A percentile compares a stretch with the other conserved stretches of the same genome.
Evolutionary conservation across 2,113 vertebrate species (phyloP).

Genomic region (Cyprinodon brontotheroides): DNA sequence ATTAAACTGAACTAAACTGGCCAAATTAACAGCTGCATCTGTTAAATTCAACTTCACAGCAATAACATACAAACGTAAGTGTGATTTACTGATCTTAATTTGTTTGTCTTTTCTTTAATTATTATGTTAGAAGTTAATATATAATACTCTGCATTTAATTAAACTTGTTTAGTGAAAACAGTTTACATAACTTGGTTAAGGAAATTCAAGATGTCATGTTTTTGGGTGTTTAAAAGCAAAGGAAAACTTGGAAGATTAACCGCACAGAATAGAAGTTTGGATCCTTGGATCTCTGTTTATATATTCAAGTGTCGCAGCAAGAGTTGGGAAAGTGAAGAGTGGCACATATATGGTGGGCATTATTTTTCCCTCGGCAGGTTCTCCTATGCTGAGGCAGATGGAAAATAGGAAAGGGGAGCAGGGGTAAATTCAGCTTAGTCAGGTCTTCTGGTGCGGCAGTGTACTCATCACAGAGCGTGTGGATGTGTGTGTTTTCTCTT

Average conservation of each 20-base stretch:
- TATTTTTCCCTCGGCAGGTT: slow-evolving; percentile 76
- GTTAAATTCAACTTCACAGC: too few species aligned
- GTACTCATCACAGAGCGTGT: slow-evolving; percentile 68
- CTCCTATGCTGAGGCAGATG: slow-evolving; percentile 77
- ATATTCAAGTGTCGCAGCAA: slow-evolving; percentile 54
- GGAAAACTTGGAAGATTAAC: slow-evolving; percentile 41
- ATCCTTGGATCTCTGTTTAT: slow-evolving; percentile 7
- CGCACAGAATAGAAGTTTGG: slow-evolving; percentile 38
- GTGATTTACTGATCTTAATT: too few species aligned
- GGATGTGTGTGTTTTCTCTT: slow-evolving; percentile 59
- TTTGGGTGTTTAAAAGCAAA: slow-evolving; percentile 31
- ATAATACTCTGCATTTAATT: too few species aligned
- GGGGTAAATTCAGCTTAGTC: slow-evolving; percentile 77
- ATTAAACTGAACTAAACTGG: too few species aligned
- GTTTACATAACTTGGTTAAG: too few species aligned
- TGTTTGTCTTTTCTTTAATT: too few species aligned
- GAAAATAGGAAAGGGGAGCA: slow-evolving; percentile 80
- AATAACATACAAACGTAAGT: too few species aligned
- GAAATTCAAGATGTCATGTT: too few species aligned
- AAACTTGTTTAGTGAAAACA: too few species aligned
- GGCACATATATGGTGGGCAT: slow-evolving; percentile 68
- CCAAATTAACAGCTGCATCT: too few species aligned
- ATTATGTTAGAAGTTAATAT: too few species aligned
- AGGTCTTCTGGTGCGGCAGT: slow-evolving; percentile 73
- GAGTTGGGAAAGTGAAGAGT: slow-evolving; percentile 57